These are phyloP conservation scores for Danio choprae DNA, from an alignment of 2,797 vertebrate genomes.

Conservation along the genomic window DNA sequence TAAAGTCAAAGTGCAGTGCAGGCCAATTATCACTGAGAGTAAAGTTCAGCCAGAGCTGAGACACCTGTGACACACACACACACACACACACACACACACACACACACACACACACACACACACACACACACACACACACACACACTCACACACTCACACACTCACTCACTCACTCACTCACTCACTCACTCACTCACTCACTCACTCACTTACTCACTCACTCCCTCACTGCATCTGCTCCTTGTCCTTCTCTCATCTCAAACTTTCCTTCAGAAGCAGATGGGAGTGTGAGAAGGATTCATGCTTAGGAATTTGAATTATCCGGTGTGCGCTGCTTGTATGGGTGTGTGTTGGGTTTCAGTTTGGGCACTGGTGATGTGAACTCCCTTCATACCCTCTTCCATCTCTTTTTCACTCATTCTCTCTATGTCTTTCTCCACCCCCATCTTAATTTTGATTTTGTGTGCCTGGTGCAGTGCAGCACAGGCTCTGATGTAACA, in stretches of 20 bases:
- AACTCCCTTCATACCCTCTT: conserved; percentile 84
- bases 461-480: conserved; percentile 51
- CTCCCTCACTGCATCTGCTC: not conserved
- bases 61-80: conserved; percentile 33
- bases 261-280: conserved; percentile 17
- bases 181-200: too few species aligned
- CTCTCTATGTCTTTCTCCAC: not conserved
- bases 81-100: not conserved
- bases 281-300: conserved; percentile 71
- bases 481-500: conserved; percentile 43
- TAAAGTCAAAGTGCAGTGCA: conserved; percentile 28
- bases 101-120: too few species aligned
- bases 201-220: too few species aligned
- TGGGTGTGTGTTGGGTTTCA: conserved; percentile 78
- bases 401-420: conserved; percentile 43
- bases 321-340: conserved; percentile 74
- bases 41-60: conserved; percentile 48
- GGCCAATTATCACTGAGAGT: conserved; percentile 31
- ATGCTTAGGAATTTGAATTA: conserved; percentile 82
- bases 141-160: conserved; percentile 27
- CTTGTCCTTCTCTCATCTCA: conserved; percentile 7
- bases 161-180: not conserved
- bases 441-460: conserved; percentile 37
- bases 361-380: conserved; percentile 89
- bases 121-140: not conserved